phyloP scores from a whole-genome alignment of 1,140 invertebrate species.

The Brachionus calyciflorus region DNA sequence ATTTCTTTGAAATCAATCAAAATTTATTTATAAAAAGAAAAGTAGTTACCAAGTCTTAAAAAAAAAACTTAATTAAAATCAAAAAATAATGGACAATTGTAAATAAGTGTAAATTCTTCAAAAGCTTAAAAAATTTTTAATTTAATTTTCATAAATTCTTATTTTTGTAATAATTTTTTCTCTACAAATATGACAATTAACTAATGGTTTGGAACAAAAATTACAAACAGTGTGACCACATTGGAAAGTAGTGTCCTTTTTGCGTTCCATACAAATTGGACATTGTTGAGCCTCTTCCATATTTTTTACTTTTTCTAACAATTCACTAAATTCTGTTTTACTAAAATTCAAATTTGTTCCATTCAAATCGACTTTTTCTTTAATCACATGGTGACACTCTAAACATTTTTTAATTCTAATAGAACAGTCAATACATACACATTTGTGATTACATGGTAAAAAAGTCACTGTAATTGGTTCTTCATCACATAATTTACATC shows the following conservation, averaged over 20 bases:
- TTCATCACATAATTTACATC: conserved; percentile 74
- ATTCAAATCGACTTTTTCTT: conserved; percentile 6
- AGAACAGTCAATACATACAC: conserved; percentile 74
- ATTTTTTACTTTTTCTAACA: conserved; percentile 70
- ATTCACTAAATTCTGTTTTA: conserved; percentile 10
- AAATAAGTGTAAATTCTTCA: not conserved
- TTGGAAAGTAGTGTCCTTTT: conserved; percentile 77
- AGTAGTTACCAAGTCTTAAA: conserved; percentile 10
- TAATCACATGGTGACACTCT: conserved; percentile 67
- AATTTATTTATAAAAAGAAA: conserved; percentile 1
- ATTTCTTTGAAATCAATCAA: conserved; percentile 31
- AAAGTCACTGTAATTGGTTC: conserved; percentile 66
- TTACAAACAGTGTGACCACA: conserved; percentile 84
- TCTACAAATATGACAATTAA: conserved; percentile 86
- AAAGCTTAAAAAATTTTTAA: too few relatives aligned
- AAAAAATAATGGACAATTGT: not conserved
- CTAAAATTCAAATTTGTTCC: conserved; percentile 25
- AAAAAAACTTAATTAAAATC: too few relatives aligned
- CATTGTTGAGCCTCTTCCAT: conserved; percentile 80
- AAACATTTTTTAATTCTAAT: conserved; percentile 77
- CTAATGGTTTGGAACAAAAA: conserved; percentile 74
- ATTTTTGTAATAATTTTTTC: conserved; percentile 83
- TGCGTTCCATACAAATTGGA: conserved; percentile 66
- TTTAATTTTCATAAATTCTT: conserved; percentile 65
- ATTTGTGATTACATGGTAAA: conserved; percentile 72